Base-by-base conservation (phyloP, 2,888 invertebrate species). In the Odiellus spinosus region DNA sequence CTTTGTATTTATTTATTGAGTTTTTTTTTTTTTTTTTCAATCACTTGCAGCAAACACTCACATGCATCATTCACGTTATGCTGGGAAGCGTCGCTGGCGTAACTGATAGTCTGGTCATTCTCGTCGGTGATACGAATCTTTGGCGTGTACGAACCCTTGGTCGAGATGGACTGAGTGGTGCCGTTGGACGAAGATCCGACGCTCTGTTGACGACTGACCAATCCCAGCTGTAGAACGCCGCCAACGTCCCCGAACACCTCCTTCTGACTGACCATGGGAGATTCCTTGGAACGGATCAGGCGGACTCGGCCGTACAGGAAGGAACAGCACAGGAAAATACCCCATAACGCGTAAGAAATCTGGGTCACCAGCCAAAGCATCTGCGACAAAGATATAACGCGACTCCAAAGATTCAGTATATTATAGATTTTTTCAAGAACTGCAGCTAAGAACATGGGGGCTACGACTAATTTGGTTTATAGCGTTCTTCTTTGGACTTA, bases 221-320 rank as follows among this genome's bases (percentile, higher is more conserved):
- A 26, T 12, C 71, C 68, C 50, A 71, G 60, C 60, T 71, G 71
- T 66, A 71, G 68, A 51, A 72, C 69, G 53, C 70, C 56, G 42
- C 53, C 57, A 4, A 4, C 8, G 5, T 6, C 4, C 26, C 5
- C 4, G 5, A 6, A 4, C 5, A 4, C 26, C 26, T 26, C 26
- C 26, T 6, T 8, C 26, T 8, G 8, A 8, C 26, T 6, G 8
- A 4, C 4, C 42, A 51, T 55, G 34, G 56, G 55, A 21, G 50
- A 50, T 14, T 49, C 44, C 35, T 45, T 33, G 36, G 71, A 60
- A 43, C 64, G 58, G 58, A 69, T 67, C 46, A 72, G 66, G 55
- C 67, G 66, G 58, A 70, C 68, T 26, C 73, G 72, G 40, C 71
- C 71, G 53, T 71, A 71, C 26, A 74, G 65, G 57, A 73, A 74